Evolutionary conservation across 2,113 vertebrate genomes (phyloP).

Genomic region (Microcebus ravelobensis): DNA sequence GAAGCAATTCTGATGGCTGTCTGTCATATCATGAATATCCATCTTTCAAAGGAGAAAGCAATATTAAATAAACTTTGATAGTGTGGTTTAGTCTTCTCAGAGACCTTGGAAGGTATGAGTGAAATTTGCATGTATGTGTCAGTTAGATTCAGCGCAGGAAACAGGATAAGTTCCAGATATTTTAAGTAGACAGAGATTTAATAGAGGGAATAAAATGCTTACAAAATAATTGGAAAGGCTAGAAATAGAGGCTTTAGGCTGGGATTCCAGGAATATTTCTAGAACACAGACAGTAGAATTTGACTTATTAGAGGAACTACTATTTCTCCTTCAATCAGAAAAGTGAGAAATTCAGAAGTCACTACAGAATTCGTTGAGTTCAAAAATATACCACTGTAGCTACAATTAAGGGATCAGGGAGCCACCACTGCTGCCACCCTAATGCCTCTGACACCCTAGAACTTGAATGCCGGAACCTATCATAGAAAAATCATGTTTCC

Average conservation of each 20-base stretch:
- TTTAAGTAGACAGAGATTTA: slow-evolving; percentile 49
- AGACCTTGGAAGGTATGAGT: background rate
- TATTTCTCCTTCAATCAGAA: background rate
- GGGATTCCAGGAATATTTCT: background rate
- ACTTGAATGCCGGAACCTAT: background rate
- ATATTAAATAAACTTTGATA: background rate
- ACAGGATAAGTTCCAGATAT: slow-evolving; percentile 36
- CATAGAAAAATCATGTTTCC: background rate
- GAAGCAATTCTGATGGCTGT: background rate
- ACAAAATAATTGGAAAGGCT: background rate
- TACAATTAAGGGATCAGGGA: background rate
- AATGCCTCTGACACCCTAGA: background rate
- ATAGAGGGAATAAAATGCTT: slow-evolving; percentile 48
- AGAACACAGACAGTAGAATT: background rate
- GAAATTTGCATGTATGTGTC: background rate
- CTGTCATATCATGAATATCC: background rate
- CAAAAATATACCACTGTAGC: background rate
- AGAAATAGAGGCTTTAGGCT: background rate
- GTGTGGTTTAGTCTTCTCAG: background rate
- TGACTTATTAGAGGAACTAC: background rate
- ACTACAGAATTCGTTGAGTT: background rate
- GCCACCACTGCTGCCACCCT: background rate
- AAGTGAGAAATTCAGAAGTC: background rate
- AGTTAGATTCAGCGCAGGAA: background rate
- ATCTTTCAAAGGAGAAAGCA: slow-evolving; percentile 9